Conservation (phyloP, 2,797 vertebrate genomes). For the Enteromius viviparus region DNA sequence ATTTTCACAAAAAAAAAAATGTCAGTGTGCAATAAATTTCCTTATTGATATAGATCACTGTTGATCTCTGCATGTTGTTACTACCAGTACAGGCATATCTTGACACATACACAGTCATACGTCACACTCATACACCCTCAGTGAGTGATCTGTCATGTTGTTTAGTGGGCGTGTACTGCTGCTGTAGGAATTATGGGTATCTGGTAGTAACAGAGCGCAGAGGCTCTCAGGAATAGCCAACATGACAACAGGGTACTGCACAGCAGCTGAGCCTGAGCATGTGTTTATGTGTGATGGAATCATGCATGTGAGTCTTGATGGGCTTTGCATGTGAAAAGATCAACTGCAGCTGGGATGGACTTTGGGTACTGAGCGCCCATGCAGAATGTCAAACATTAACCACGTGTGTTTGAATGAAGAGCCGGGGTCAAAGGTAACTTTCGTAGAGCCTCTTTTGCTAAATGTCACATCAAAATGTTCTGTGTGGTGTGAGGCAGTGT, state of each 20-base stretch:
- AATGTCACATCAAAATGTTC: conserved; percentile 40
- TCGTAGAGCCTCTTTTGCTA: conserved; percentile 28
- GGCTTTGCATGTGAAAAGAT: conserved; percentile 8
- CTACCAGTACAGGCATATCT: neutral
- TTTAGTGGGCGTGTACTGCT: conserved; percentile 34
- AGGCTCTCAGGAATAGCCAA: conserved; percentile 56
- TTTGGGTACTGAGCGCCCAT: conserved; percentile 1
- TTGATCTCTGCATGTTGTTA: neutral
- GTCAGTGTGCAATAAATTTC: neutral
- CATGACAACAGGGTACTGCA: conserved; percentile 53
- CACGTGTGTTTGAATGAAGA: conserved; percentile 9
- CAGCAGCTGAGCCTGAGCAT: conserved; percentile 56
- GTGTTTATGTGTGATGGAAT: conserved; percentile 54
- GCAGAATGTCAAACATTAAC: conserved; percentile 47
- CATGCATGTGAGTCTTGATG: conserved; percentile 50
- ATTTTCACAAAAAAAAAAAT: neutral
- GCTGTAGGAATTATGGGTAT: conserved; percentile 60
- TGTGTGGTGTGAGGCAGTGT: conserved; percentile 1
- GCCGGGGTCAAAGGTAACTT: conserved; percentile 25
- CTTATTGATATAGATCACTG: neutral
- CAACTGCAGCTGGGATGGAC: conserved; percentile 44
- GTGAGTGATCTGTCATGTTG: conserved; percentile 48
- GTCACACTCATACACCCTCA: conserved; percentile 22
- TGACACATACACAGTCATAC: neutral
- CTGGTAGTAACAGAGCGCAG: conserved; percentile 61